phyloP scores from a whole-genome alignment of 2,797 vertebrate genomes.

The Perodicticus potto region DNA sequence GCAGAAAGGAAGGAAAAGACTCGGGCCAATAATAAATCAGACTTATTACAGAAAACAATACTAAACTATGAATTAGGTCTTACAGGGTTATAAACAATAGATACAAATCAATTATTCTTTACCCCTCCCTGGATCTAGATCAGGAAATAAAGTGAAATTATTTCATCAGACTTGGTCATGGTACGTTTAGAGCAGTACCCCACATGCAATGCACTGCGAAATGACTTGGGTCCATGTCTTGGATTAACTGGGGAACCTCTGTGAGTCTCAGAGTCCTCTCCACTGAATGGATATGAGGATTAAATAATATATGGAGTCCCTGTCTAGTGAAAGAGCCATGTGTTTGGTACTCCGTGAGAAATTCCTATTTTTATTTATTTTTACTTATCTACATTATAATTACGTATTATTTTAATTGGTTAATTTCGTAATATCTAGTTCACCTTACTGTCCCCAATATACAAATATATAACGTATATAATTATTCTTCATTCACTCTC shows the following conservation, averaged over 20 bases:
- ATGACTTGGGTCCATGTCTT: not conserved
- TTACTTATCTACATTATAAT: not conserved
- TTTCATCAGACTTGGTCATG: not conserved
- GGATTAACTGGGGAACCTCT: not conserved
- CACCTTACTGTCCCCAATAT: not conserved
- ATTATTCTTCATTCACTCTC: not conserved
- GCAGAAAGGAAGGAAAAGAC: not conserved
- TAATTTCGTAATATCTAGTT: not conserved
- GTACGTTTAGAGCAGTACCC: not conserved
- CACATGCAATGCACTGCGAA: not conserved
- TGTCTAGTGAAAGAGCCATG: not conserved
- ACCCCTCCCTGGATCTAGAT: not conserved
- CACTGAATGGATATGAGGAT: not conserved
- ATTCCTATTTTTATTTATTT: not conserved
- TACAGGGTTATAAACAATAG: not conserved
- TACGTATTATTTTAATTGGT: not conserved
- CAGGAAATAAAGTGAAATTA: conserved; percentile 12
- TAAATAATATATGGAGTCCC: not conserved
- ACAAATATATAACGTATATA: not conserved
- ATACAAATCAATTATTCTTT: not conserved
- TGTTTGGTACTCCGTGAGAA: not conserved
- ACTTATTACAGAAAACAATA: conserved; percentile 44
- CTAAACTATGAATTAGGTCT: not conserved
- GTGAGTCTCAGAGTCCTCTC: not conserved
- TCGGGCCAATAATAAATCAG: not conserved